These are phyloP conservation scores for Ips nitidus DNA, from an alignment of 1,140 invertebrate species.

Conservation along the genomic window DNA sequence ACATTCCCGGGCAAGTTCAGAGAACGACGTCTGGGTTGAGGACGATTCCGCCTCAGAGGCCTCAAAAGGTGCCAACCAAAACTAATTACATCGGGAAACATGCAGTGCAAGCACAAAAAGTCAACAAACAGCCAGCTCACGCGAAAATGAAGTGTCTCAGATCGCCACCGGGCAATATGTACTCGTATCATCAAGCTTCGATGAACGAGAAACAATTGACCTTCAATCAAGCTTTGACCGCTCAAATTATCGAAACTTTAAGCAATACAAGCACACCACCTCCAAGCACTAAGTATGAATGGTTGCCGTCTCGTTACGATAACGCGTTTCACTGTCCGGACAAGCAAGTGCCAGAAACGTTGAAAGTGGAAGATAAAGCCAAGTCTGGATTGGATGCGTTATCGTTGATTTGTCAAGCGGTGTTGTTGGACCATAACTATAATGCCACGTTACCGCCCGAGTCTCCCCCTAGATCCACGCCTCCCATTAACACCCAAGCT, in stretches of 20 bases:
- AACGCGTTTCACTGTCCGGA: constrained; percentile 40
- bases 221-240: constrained; percentile 50
- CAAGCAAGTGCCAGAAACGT: constrained; percentile 20
- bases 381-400: constrained; percentile 48
- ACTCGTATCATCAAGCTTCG: constrained; percentile 24
- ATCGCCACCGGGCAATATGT: constrained; percentile 6
- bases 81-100: constrained; percentile 52
- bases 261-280: constrained; percentile 38
- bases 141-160: constrained; percentile 35
- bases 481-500: constrained; percentile 52
- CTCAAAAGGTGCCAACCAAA: constrained; percentile 45
- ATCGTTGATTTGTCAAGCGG: constrained; percentile 58
- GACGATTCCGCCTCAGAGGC: constrained; percentile 49
- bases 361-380: constrained; percentile 38
- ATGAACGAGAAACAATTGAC: constrained; percentile 43
- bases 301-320: constrained; percentile 41
- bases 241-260: constrained; percentile 51
- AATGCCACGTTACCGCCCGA: constrained; percentile 68
- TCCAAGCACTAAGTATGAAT: constrained; percentile 36
- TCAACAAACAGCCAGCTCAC: constrained; percentile 23
- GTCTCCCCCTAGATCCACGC: constrained; percentile 57
- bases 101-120: constrained; percentile 51
- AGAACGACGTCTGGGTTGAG: constrained; percentile 45
- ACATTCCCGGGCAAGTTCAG: constrained; percentile 43
- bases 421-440: constrained; percentile 83